phyloP scores from a whole-genome alignment of 2,888 invertebrate genomes.

The Volucella inanis region DNA sequence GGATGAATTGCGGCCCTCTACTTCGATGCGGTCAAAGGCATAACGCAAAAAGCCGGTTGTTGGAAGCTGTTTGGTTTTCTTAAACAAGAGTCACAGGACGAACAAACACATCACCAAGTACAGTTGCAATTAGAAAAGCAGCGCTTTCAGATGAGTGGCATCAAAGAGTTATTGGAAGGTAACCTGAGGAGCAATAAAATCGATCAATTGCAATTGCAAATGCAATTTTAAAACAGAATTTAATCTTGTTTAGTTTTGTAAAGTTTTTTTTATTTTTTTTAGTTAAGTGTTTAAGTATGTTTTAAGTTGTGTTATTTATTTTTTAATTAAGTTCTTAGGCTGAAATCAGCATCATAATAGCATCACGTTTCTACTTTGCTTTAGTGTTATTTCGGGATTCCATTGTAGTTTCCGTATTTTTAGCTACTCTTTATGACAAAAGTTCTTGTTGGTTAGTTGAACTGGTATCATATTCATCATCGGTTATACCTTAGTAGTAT shows the following conservation, averaged over 20 bases:
- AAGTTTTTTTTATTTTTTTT: neutral
- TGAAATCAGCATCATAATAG: no score
- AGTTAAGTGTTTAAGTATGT: no score
- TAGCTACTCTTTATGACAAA: no score
- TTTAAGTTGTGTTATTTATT: no score
- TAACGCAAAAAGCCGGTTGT: neutral
- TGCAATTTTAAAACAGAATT: neutral
- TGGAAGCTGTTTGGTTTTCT: neutral
- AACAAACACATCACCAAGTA: neutral
- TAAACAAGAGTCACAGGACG: neutral
- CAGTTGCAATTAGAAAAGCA: neutral
- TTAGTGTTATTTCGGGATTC: neutral
- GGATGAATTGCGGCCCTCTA: neutral
- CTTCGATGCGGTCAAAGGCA: neutral
- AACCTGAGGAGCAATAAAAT: neutral
- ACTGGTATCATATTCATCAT: neutral
- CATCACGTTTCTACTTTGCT: neutral
- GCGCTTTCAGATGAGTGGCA: no score
- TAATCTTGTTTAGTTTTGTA: neutral
- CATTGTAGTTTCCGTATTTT: neutral
- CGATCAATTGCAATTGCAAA: neutral
- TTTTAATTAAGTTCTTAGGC: no score
- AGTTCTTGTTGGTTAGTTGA: no score
- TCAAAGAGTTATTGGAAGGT: neutral
- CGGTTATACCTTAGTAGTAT: neutral